These are phyloP conservation scores for Corythaixoides concolor DNA, from an alignment of 2,113 vertebrate species.

Conservation along the genomic window DNA sequence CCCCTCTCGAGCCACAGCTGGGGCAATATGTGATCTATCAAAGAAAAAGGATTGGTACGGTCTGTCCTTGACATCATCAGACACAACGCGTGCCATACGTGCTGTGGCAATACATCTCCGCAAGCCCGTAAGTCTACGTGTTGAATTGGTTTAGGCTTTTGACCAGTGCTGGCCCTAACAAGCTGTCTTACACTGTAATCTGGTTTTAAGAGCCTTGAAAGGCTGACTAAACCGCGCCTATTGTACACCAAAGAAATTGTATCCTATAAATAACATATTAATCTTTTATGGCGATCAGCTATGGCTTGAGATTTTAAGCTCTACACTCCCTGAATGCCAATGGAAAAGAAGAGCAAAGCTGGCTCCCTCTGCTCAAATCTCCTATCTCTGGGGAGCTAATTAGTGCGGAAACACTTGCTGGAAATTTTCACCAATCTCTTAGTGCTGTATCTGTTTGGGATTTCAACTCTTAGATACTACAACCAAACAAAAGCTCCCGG, in stretches of 20 bases:
- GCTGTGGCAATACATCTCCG: neutral
- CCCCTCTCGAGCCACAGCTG: neutral
- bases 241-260: neutral
- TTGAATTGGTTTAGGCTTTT: neutral
- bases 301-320: conserved; percentile 27
- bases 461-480: conserved; percentile 30
- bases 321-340: conserved; percentile 47
- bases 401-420: conserved; percentile 25
- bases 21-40: neutral
- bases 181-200: neutral
- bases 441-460: conserved; percentile 5
- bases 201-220: neutral
- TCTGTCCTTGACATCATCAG: neutral
- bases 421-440: conserved; percentile 29
- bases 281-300: conserved; percentile 33
- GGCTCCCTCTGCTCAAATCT: conserved; percentile 49
- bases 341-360: neutral
- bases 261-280: neutral
- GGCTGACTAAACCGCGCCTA: neutral
- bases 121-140: rapidly evolving
- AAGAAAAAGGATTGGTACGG: neutral
- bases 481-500: conserved; percentile 44
- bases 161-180: neutral
- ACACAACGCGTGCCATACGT: rapidly evolving
- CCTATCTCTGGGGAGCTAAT: conserved; percentile 71